A percentile compares a stretch with the other conserved stretches of the same genome.
Evolutionary conservation across 2,888 invertebrate genomes (phyloP).

Genomic region (Metopia argyrocephala): DNA sequence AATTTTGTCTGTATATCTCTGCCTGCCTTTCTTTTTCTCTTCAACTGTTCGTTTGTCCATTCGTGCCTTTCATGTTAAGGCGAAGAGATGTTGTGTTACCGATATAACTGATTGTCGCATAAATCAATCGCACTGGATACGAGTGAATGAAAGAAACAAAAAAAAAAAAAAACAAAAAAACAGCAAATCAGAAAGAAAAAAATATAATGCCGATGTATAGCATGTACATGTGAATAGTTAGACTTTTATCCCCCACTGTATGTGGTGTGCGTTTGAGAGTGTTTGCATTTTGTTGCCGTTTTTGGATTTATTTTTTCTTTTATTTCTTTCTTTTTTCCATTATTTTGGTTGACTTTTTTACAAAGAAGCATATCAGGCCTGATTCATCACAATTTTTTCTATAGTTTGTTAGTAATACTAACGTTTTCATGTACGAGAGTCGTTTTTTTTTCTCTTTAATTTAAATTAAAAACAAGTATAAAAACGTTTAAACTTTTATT

Average conservation of each 20-base stretch:
- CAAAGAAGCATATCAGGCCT: constrained; percentile 61
- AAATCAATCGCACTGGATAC: constrained; percentile 56
- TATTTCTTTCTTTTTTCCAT: constrained; percentile 9
- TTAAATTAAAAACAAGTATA: too few relatives aligned
- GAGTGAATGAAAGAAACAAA: background rate
- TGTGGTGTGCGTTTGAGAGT: constrained; percentile 9
- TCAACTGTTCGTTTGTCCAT: constrained; percentile 37
- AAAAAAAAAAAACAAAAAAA: background rate
- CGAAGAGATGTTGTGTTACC: constrained; percentile 64
- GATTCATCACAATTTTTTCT: constrained; percentile 53
- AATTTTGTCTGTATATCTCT: constrained; percentile 29
- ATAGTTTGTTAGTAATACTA: constrained; percentile 26
- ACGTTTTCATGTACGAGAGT: constrained; percentile 23
- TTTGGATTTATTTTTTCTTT: background rate
- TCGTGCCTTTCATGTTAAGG: constrained; percentile 63
- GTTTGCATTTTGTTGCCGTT: background rate
- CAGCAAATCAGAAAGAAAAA: constrained; percentile 22
- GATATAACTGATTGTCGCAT: constrained; percentile 64
- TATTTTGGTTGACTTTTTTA: constrained; percentile 54
- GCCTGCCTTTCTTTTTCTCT: constrained; percentile 5
- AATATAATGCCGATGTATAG: constrained; percentile 60
- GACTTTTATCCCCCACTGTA: constrained; percentile 15
- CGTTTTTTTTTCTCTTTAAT: too few relatives aligned
- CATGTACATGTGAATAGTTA: constrained; percentile 35
- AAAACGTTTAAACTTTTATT: too few relatives aligned